Evolutionary conservation across 2,113 vertebrate species (phyloP).

Genomic region (Polypterus bichir): DNA sequence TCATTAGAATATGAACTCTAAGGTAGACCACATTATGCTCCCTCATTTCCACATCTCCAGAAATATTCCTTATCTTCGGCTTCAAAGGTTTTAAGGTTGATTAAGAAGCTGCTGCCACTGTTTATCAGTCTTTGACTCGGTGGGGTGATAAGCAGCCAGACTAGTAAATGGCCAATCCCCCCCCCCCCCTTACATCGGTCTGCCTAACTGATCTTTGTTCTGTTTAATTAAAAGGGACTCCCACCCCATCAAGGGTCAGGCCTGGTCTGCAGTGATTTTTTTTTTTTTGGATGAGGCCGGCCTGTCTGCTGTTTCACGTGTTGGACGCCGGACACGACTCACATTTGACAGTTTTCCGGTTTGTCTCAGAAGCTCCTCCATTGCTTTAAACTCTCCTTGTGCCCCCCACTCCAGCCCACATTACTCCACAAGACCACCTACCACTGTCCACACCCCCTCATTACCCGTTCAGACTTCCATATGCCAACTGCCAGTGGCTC

Average conservation of each 20-base stretch:
- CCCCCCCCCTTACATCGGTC: slow-evolving; percentile 60
- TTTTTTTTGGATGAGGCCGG: slow-evolving; percentile 26
- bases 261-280: no score
- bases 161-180: slow-evolving; percentile 59
- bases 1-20: slow-evolving; percentile 10
- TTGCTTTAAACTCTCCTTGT: no score
- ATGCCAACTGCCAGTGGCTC: no score
- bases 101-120: slow-evolving; percentile 53
- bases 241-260: slow-evolving; percentile 53
- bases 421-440: no score
- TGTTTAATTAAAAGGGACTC: slow-evolving; percentile 70
- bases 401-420: no score
- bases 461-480: no score
- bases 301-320: slow-evolving; percentile 29
- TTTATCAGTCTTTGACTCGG: slow-evolving; percentile 58
- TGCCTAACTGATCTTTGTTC: slow-evolving; percentile 65
- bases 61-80: slow-evolving; percentile 58
- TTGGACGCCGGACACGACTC: no score
- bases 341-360: no score
- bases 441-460: no score
- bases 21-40: slow-evolving; percentile 18
- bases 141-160: slow-evolving; percentile 54
- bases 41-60: slow-evolving; percentile 53
- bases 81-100: slow-evolving; percentile 65
- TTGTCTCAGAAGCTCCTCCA: no score